Percentiles rank a stretch among this genome's conserved stretches.
Conservation (phyloP, 2,888 invertebrate genomes). For the Drosophila quasianomalipes region DNA sequence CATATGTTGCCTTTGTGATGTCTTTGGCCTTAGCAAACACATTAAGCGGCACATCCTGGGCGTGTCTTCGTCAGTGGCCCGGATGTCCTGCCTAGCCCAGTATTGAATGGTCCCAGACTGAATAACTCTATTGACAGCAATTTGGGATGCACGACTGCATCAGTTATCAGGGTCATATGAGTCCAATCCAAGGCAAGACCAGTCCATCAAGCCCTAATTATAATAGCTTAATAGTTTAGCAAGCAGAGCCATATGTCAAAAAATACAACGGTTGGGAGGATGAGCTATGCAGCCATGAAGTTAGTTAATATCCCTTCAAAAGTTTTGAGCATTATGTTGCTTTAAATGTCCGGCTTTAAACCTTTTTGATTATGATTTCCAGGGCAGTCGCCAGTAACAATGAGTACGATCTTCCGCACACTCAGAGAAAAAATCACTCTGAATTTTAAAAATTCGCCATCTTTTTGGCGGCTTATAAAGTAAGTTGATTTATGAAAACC, state of each 20-base stretch:
- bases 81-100: constrained; percentile 58
- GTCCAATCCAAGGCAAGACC: constrained; percentile 17
- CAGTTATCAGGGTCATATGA: constrained; percentile 43
- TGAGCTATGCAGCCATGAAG: background rate
- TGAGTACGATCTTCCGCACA: background rate
- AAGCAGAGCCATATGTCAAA: background rate
- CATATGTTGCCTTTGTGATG: constrained; percentile 21
- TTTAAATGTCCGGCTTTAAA: background rate
- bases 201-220: constrained; percentile 20
- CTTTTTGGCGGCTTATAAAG: background rate
- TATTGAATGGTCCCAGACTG: constrained; percentile 36
- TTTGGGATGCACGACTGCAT: constrained; percentile 77
- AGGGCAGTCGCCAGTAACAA: background rate
- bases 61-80: constrained; percentile 41
- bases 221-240: constrained; percentile 15
- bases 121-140: constrained; percentile 64
- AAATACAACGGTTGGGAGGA: background rate
- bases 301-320: background rate
- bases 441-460: background rate
- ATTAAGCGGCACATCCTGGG: constrained; percentile 71
- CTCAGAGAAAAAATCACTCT: background rate
- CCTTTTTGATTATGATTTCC: background rate
- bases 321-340: background rate
- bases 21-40: constrained; percentile 58
- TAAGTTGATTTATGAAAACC: background rate